Conservation (phyloP, 2,113 vertebrate genomes). For the Rana temporaria region DNA sequence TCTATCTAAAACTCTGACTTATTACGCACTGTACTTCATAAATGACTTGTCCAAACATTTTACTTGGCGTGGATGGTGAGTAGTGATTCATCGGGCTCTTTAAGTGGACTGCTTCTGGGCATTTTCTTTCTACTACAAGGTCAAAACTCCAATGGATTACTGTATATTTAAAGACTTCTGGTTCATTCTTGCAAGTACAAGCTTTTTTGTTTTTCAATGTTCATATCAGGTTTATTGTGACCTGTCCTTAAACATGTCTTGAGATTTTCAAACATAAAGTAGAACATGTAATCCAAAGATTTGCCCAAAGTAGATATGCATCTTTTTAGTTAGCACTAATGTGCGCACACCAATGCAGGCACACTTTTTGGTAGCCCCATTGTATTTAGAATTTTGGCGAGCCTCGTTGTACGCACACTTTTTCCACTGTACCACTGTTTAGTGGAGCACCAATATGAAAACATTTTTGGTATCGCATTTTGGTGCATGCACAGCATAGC, state of each 20-base stretch:
- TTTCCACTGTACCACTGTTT: no score
- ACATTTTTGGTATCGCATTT: no score
- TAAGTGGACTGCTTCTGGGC: slow-evolving; percentile 15
- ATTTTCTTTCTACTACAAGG: not conserved
- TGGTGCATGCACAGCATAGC: no score
- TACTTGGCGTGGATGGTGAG: slow-evolving; percentile 13
- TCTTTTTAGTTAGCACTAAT: no score
- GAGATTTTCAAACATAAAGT: not conserved
- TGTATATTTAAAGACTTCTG: not conserved
- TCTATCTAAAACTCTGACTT: slow-evolving; percentile 21
- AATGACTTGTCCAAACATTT: slow-evolving; percentile 18
- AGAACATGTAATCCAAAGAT: no score
- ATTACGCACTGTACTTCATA: slow-evolving; percentile 24
- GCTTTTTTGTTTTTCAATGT: not conserved
- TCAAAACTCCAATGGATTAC: not conserved
- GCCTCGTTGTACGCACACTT: no score
- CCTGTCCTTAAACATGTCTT: not conserved
- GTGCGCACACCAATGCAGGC: no score
- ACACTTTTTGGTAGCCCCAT: no score
- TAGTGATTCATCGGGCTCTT: slow-evolving; percentile 26
- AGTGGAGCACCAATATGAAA: no score
- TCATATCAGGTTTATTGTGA: not conserved
- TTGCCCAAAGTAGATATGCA: no score
- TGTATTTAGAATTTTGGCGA: no score
- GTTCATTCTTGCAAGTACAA: not conserved